Evolutionary conservation across 2,113 vertebrate genomes (phyloP).

Genomic region (Plestiodon gilberti): DNA sequence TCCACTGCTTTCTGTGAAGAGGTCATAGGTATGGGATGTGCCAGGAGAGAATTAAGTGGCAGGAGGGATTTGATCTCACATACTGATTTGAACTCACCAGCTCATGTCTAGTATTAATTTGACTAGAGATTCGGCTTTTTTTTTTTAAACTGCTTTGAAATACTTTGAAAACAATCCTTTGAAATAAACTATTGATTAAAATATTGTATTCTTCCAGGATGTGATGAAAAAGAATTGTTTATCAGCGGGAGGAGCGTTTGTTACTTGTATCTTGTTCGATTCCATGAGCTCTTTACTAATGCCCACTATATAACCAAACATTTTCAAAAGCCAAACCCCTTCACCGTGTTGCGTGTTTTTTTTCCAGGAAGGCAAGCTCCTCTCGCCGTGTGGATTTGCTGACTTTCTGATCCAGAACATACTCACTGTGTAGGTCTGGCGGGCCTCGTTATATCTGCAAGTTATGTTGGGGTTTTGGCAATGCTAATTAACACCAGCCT

Average conservation of each 20-base stretch:
- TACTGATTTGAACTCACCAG: neutral
- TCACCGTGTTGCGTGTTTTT: neutral
- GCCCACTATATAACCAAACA: neutral
- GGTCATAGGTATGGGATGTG: no score
- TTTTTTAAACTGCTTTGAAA: neutral
- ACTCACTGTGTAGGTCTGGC: slow-evolving; percentile 50
- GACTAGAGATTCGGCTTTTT: neutral
- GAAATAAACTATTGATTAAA: neutral
- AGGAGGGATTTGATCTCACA: neutral
- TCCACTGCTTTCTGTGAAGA: neutral
- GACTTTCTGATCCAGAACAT: slow-evolving; percentile 50
- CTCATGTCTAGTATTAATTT: neutral
- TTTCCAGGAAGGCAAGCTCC: slow-evolving; percentile 26
- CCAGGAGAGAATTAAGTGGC: neutral
- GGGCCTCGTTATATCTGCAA: slow-evolving; percentile 46
- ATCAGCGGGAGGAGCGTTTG: neutral
- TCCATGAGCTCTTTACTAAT: neutral
- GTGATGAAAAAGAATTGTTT: neutral
- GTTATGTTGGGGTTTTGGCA: slow-evolving; percentile 69
- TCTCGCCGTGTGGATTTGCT: slow-evolving; percentile 25
- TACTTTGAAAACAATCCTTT: neutral
- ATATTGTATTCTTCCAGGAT: neutral
- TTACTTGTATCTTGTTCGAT: neutral
- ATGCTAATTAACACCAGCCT: slow-evolving; percentile 47
- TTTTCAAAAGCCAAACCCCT: slow-evolving; percentile 32